Conservation (phyloP, 2,888 invertebrate genomes). For the Conchocele bisecta region DNA sequence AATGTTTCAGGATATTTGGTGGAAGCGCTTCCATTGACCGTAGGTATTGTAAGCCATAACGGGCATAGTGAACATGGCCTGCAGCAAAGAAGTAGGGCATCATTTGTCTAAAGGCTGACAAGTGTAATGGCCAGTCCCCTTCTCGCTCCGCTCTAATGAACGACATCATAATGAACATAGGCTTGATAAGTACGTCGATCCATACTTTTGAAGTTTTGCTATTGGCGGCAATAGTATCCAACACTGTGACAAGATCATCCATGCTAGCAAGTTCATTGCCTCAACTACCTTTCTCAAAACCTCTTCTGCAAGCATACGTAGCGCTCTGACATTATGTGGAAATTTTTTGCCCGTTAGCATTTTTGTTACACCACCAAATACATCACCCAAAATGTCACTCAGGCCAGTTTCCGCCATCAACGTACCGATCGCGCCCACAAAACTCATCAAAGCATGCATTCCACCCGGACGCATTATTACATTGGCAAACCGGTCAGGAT, state of each 20-base stretch:
- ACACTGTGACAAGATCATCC: conserved; percentile 28
- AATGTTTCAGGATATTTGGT: conserved; percentile 28
- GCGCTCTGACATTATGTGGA: conserved; percentile 42
- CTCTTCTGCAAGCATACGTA: conserved; percentile 41
- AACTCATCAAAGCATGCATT: conserved; percentile 66
- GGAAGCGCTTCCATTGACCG: conserved; percentile 51
- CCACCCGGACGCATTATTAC: conserved; percentile 57
- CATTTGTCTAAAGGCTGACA: conserved; percentile 54
- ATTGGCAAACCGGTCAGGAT: conserved; percentile 42
- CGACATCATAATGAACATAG: conserved; percentile 57
- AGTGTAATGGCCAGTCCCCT: conserved; percentile 53
- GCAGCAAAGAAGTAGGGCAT: conserved; percentile 61
- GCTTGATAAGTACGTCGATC: conserved; percentile 56
- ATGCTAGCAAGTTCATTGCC: neutral
- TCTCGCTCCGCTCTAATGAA: conserved; percentile 55
- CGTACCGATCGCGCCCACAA: conserved; percentile 51
- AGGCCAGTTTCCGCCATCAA: conserved; percentile 62
- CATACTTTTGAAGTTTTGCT: conserved; percentile 34
- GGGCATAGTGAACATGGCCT: conserved; percentile 54
- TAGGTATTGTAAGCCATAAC: conserved; percentile 61
- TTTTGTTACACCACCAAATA: conserved; percentile 56
- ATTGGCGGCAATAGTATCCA: conserved; percentile 19
- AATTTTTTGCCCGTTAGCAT: conserved; percentile 62
- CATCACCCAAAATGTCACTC: conserved; percentile 44
- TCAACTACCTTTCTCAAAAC: no score